These are phyloP conservation scores for Gonioctena quinquepunctata DNA, from an alignment of 1,140 invertebrate species.

Conservation along the genomic window DNA sequence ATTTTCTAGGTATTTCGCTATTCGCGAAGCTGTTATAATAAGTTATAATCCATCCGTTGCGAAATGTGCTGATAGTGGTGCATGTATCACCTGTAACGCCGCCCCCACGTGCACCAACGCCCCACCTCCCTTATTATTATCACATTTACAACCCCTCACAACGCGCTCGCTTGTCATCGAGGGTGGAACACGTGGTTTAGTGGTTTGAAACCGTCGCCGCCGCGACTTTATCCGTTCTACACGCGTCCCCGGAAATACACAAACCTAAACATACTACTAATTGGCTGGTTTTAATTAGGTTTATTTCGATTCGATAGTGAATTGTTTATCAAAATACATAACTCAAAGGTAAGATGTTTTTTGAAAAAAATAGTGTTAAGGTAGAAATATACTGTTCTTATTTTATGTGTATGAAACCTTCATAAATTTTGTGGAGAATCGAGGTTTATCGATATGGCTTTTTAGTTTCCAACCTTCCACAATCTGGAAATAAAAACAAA, in stretches of 20 bases:
- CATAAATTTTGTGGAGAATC: no score
- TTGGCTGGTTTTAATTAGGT: constrained; percentile 2
- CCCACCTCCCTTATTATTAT: constrained; percentile 36
- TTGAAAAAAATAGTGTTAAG: no score
- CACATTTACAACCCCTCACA: constrained; percentile 37
- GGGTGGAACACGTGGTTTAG: constrained; percentile 30
- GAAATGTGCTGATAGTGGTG: background rate
- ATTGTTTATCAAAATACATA: background rate
- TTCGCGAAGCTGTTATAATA: no score
- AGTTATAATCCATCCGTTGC: no score
- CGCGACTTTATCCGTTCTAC: constrained; percentile 3
- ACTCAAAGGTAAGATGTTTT: background rate
- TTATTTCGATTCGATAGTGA: background rate
- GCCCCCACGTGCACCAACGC: constrained; percentile 26
- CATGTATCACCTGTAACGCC: constrained; percentile 11
- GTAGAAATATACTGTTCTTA: no score
- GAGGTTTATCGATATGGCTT: no score
- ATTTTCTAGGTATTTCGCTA: no score
- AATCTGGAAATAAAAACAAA: no score
- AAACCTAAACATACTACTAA: background rate
- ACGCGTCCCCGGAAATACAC: constrained; percentile 6
- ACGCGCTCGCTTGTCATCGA: constrained; percentile 26
- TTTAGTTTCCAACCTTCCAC: no score
- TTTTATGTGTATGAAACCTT: no score
- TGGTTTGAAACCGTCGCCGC: constrained; percentile 16